Evolutionary conservation across 2,113 vertebrate genomes (phyloP).

Genomic region (Odobenus rosmarus): DNA sequence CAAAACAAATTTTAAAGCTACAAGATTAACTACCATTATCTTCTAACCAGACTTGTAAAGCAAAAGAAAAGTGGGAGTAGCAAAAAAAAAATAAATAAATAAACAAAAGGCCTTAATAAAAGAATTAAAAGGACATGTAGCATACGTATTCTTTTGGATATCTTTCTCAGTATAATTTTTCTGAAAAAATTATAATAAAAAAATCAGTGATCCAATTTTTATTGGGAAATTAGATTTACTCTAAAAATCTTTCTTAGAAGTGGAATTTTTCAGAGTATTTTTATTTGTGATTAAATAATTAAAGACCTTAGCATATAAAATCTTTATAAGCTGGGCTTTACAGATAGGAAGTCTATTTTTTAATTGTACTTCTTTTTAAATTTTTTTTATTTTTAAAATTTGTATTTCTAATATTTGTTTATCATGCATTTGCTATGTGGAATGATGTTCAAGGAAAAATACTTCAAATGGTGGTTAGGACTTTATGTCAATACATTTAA

Average conservation of each 20-base stretch:
- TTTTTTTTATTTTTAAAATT: neutral
- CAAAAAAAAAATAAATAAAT: neutral
- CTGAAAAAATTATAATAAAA: slow-evolving; percentile 54
- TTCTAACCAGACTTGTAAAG: slow-evolving; percentile 68
- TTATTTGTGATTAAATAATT: slow-evolving; percentile 75
- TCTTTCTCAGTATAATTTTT: slow-evolving; percentile 1
- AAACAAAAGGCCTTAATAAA: slow-evolving; percentile 29
- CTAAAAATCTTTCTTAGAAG: slow-evolving; percentile 50
- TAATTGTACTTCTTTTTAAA: neutral
- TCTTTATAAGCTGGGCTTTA: neutral
- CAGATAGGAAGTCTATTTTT: neutral
- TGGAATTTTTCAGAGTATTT: neutral
- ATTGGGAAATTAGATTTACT: slow-evolving; percentile 37
- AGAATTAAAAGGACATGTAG: neutral
- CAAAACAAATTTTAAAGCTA: slow-evolving; percentile 62
- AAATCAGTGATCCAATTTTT: slow-evolving; percentile 42
- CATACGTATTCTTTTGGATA: slow-evolving; percentile 30
- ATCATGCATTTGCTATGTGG: slow-evolving; percentile 32
- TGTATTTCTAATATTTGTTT: slow-evolving; percentile 46
- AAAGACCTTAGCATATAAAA: slow-evolving; percentile 63
- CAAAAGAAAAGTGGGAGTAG: neutral
- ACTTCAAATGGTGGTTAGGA: slow-evolving; percentile 51
- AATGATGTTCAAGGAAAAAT: slow-evolving; percentile 44
- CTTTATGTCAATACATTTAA: slow-evolving; percentile 5
- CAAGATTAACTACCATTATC: slow-evolving; percentile 61